Base-by-base conservation (phyloP, 92 coral and sea anemone species). In the Epizoanthus illoricatus region DNA sequence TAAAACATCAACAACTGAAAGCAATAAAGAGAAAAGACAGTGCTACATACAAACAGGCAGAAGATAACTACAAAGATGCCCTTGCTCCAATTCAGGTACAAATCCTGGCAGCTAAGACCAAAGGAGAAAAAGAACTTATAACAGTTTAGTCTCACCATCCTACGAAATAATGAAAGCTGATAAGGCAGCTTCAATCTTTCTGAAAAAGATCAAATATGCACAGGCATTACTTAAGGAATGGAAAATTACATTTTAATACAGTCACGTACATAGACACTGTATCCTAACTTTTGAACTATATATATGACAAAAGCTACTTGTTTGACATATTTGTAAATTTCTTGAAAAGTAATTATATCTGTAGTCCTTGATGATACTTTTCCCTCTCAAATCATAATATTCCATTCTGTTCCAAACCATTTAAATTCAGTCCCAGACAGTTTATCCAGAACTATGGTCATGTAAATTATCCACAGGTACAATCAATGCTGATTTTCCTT, bases 181-280 rank as follows among this genome's bases (percentile, higher is more conserved):
- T 43, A 47, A 59, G 33, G 81, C 55, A 5, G 91, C 89, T 19
- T 87, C 85, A 57, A 33, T 66, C 55, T 69, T 87, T 28, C 20
- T 81, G 65, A 87, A 60, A 16, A 73, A 81, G 75, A 72, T 90
- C 4, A 86, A 87, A 36, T 86, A 87, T 81, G 75, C 90, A 17
- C 81, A 84, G 36, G 85, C 86, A 61, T 69, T 86, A 17, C 79
- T 87, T 0, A 90, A 66, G 52, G 78, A 90, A 45, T 90, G 93
- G 93, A 82, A 87, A 54, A 85, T 80, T 67, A 36, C 79, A 71
- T 72, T 85, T 21, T 64, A 64, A 64, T 45, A 45, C 52, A n/a
- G n/a, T n/a, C n/a, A 45, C 9, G 5, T 45, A 45, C 52, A 45
- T 5, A 0, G 5, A 45, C 52, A 45, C 9, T 45, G 52, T 45